A percentile compares a stretch with the other conserved stretches of the same genome.
Evolutionary conservation across 2,113 vertebrate genomes (phyloP).

Genomic region (Phycodurus eques): DNA sequence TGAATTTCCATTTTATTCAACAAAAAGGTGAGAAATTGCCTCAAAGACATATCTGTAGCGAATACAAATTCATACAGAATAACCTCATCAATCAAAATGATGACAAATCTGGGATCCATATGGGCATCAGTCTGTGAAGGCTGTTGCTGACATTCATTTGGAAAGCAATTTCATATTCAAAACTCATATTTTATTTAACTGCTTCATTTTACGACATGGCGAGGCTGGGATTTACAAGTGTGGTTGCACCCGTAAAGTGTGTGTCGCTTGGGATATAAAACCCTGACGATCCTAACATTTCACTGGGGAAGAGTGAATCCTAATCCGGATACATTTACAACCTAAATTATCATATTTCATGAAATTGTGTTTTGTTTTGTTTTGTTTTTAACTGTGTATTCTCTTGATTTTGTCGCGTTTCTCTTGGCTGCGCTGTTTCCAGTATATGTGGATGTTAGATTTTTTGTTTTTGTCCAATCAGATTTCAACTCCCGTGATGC

Average conservation of each 20-base stretch:
- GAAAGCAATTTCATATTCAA: not conserved
- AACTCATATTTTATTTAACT: not conserved
- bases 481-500: too few species aligned
- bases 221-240: not conserved
- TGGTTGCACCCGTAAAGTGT: not conserved
- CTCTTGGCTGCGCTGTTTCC: too few species aligned
- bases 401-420: too few species aligned
- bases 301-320: not conserved
- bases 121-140: not conserved
- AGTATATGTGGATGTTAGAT: too few species aligned
- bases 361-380: too few species aligned
- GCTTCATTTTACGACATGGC: not conserved
- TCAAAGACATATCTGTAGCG: not conserved
- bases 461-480: too few species aligned
- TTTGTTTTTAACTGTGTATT: too few species aligned
- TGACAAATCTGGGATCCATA: not conserved
- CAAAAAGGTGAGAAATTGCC: conserved; percentile 32
- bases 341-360: too few species aligned
- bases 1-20: conserved; percentile 27
- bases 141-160: not conserved
- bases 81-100: conserved; percentile 24
- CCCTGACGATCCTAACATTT: not conserved
- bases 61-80: conserved; percentile 1
- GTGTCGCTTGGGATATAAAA: not conserved
- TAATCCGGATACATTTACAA: too few species aligned